Base-by-base conservation (phyloP, 1,140 invertebrate species). In the Drosophila eugracilis region DNA sequence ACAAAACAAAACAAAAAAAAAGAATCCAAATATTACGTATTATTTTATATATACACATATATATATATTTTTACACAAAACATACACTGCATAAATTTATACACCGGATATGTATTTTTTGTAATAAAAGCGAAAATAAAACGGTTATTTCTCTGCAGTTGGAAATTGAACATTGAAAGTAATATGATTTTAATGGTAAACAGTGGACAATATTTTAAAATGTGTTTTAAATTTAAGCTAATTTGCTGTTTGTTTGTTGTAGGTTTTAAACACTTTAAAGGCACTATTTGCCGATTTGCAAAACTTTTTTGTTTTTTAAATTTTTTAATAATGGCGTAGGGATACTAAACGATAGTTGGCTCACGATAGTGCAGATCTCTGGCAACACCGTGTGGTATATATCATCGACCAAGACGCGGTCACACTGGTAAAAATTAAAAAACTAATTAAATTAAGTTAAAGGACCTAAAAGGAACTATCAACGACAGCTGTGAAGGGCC, bases 61-160 rank as follows among this genome's bases (percentile, higher is more conserved):
- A 75, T 47, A 75, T 70, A 78, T 83, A 78, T 86, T 85, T 85
- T 86, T 85, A 85, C 77, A 86, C 69, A 81, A 86, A 77, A 69
- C 60, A 53, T 57, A 81, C 67, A 80, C 71, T 83, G 41, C 72
- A 76, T 76, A 75, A 60, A 84, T 84, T 54, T 75, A 78, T 63
- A 79, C 75, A 76, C 65, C 55, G 52, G 48, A 76, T 57, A 76
- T 80, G 62, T 80, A 86, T 85, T 85, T 85, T 85, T 85, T 85
- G 58, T 77, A 85, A 86, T 86, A 74, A 86, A 85, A 78, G 14
- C 14, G 14, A 53, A n/a, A 58, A 58, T 58, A 53, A 53, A 58
- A 10, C 21, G 49, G 12, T 26, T 54, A 58, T 19, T 57, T 58
- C 14, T 17, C 14, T 22, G 55, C 2, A 52, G 12, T 49, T 50